Percentiles rank a stretch among this genome's conserved stretches.
Conservation (phyloP, 37 sponge, comb jelly and placozoan genomes). For the Tethya wilhelma region DNA sequence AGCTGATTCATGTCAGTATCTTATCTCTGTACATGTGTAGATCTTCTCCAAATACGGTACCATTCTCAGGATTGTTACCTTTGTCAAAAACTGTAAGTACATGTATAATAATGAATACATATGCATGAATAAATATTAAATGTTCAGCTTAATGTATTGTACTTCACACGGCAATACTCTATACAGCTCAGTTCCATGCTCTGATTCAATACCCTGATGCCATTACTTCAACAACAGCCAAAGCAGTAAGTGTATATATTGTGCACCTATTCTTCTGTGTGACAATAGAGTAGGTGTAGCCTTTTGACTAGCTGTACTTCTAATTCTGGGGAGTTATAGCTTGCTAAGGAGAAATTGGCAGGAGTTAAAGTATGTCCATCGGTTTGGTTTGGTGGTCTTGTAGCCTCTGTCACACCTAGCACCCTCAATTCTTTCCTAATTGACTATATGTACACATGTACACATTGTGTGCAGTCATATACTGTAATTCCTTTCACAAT, state of each 20-base stretch:
- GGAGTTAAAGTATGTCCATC: slow-evolving; percentile 1
- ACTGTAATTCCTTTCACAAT: not conserved
- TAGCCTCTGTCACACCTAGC: not conserved
- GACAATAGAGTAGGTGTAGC: not conserved
- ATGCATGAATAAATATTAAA: not conserved
- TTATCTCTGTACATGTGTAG: slow-evolving; percentile 27
- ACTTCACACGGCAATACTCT: no score
- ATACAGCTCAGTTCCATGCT: slow-evolving; percentile 81
- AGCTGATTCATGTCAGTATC: not conserved
- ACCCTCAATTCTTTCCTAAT: not conserved
- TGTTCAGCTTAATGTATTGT: no score
- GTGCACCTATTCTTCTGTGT: not conserved
- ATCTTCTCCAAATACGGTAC: slow-evolving; percentile 89
- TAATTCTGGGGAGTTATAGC: no score
- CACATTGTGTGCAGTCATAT: not conserved
- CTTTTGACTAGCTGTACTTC: no score
- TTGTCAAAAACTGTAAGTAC: slow-evolving; percentile 87
- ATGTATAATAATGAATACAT: not conserved
- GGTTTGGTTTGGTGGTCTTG: not conserved
- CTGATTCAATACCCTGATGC: slow-evolving; percentile 72
- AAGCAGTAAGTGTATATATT: slow-evolving; percentile 53
- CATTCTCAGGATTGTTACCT: slow-evolving; percentile 87
- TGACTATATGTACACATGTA: not conserved
- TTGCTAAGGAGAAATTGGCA: no score
- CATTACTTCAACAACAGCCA: slow-evolving; percentile 61